Base-by-base conservation (phyloP, 1,140 invertebrate genomes). In the Caenorhabditis briggsae region DNA sequence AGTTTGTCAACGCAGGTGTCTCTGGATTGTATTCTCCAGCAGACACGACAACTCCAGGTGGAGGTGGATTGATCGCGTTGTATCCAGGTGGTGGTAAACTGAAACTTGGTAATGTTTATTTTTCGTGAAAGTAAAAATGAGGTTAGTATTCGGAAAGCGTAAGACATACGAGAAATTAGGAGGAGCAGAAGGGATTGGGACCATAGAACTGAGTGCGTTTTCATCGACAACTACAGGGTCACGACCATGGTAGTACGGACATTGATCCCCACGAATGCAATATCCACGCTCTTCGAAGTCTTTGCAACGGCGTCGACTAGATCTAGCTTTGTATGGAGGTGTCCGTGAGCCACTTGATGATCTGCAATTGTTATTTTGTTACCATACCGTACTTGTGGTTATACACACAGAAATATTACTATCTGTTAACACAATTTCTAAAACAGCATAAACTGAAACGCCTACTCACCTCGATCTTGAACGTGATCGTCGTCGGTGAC, bases 211-310 rank as follows among this genome's bases (percentile, higher is more conserved):
- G 6, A 89, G 56, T 5, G 85, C 84, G 14, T 58, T 46, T 9
- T 74, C 96, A 91, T 98, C 96, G 18, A 98, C 93, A 5, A 98
- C 96, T 0, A 98, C 96, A 2, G 97, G 97, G 93, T 98, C 97
- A 5, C 95, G 94, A 18, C 97, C 97, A 93, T 98, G 97, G 93
- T 98, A 97, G 94, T 95, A 98, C 20, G 96, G 96, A 93, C 97
- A 98, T 65, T 96, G 94, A 93, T 98, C 97, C 11, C 97, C 97
- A 46, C 96, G 94, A 95, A 98, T 96, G 92, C 97, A 98, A 91
- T 96, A 97, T 5, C 97, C 97, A 93, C 96, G 96, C 93, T 97
- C 96, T 96, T 92, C 46, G 92, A 92, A 84, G 82, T 70, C 82
- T 20, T 83, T 83, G 33, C 82, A 78, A 25, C 70, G 70, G 12